A percentile compares a stretch with the other conserved stretches of the same genome.
These are phyloP conservation scores for Menidia beryllina DNA, from an alignment of 2,113 vertebrate species.

Conservation along the genomic window DNA sequence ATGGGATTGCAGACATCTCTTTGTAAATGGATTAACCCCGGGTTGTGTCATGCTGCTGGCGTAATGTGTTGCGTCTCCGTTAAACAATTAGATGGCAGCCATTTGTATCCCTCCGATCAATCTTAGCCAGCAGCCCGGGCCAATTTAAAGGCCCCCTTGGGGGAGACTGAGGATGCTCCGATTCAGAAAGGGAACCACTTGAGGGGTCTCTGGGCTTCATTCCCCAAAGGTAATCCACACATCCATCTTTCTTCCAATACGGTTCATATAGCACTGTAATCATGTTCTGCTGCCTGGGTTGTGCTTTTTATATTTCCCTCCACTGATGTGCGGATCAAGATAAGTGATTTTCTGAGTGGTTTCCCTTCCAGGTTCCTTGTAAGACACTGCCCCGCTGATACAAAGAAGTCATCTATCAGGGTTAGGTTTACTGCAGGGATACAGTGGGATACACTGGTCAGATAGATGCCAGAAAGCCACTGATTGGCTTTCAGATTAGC, in stretches of 20 bases:
- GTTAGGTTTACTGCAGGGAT: constrained; percentile 9
- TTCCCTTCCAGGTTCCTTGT: constrained; percentile 31
- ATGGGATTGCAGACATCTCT: constrained; percentile 71
- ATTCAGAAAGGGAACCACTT: constrained; percentile 57
- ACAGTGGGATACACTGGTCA: constrained; percentile 4
- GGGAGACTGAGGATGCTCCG: constrained; percentile 58
- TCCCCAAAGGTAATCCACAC: constrained; percentile 58
- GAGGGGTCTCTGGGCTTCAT: constrained; percentile 66
- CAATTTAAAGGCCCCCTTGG: constrained; percentile 78
- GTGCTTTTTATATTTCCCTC: constrained; percentile 61
- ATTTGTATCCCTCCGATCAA: constrained; percentile 85
- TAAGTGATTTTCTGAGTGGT: constrained; percentile 70
- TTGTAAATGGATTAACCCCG: constrained; percentile 80
- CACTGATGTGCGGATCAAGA: constrained; percentile 78
- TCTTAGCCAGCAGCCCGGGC: constrained; percentile 80
- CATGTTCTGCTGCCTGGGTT: constrained; percentile 68
- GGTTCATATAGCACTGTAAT: constrained; percentile 82
- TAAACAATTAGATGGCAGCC: constrained; percentile 80
- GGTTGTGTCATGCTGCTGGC: constrained; percentile 83
- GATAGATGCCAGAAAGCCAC: constrained; percentile 10
- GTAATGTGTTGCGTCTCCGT: constrained; percentile 83
- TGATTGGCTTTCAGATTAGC: no score
- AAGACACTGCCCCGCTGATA: constrained; percentile 7
- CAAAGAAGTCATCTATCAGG: constrained; percentile 29
- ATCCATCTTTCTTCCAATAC: constrained; percentile 73